Base-by-base conservation (phyloP, 2,888 invertebrate genomes). In the Pseudococcus longispinus region DNA sequence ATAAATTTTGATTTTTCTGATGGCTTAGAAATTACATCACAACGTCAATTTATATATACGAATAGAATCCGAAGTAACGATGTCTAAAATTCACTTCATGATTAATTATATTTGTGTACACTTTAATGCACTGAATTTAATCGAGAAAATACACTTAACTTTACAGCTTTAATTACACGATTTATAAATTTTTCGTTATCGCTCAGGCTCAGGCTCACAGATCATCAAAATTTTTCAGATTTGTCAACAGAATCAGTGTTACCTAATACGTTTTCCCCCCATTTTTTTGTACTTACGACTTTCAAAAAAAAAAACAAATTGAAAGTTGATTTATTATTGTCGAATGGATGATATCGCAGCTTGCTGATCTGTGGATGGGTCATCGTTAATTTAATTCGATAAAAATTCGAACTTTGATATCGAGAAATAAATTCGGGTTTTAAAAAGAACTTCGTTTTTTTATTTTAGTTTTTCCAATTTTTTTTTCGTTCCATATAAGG, bases 11-110 rank as follows among this genome's bases (percentile, higher is more conserved):
- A 80, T 20, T 42, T 80, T 42, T 80, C 42, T 42, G 20, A 13
- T 42, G 13, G 20, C 13, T 80, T n/a, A 80, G 29, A 37, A 77
- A 42, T 80, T 80, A 80, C 77, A 80, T 80, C 77, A 80, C 74
- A 74, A 51, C 60, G 60, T 60, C 23, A 60, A 23, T 60, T 60
- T 60, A n/a, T n/a, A 51, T n/a, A 51, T 23, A 60, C 60, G 9
- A 60, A 5, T 23, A 1, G 1, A 11, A 23, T 60, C 23, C 60
- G 23, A 60, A 60, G 8, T 23, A n/a, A 42, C 77, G 11, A 20
- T 15, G 1, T 20, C 6, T 20, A 20, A 42, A 70, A 29, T 80
- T 80, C 42, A 80, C 42, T 42, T 42, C 77, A 80, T 80, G 77
- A 37, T 77, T 77, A 32, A 37, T 77, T 26, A 70, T 20, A 70